Evolutionary conservation across 2,113 vertebrate genomes (phyloP), one percentile per base, ranked within the genome.

Genomic region (Ptychochromis oligacanthus): DNA sequence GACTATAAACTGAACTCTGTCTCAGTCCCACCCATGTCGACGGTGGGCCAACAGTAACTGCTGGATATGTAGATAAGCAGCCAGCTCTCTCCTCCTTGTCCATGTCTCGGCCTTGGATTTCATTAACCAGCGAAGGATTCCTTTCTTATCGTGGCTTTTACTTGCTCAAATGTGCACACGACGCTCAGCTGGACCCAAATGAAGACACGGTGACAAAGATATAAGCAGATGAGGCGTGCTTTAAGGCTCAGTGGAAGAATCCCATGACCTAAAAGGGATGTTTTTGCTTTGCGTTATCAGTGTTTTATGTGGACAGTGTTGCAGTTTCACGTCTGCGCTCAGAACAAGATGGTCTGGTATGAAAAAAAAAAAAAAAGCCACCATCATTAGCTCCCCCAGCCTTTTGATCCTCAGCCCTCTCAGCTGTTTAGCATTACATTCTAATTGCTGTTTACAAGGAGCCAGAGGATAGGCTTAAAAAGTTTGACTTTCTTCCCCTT

Each of bases 401-500:
- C 81, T 46, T 93, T 92, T 93, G 88, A 90, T 91, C 78, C 74
- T 82, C 87, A 86, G 87, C 70, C 75, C 80, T 83, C 86, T 94
- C 95, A 96, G 93, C 92, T 95, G 95, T 94, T 95, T 88, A 90
- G 82, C 93, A 94, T 95, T 94, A 95, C 83, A 86, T 91, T 92
- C 75, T 93, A 93, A 95, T 94, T 87, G 86, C 87, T 94, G 96
- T 96, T 96, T 95, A 96, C 94, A 95, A 95, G 93, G 94, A 92
- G 88, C 88, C 85, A 87, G 91, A 92, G 89, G 93, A 93, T 26
- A 91, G 76, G 89, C 91, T 91, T 87, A 88, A 87, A n/a, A 92
- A 83, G 85, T 92, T 91, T 79, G 76, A 91, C 76, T 91, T 85
- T 88, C 64, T 90, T 70, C 61, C 60, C 78, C 40, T 36, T 1